phyloP scores from a whole-genome alignment of 2,888 invertebrate genomes.

The Pherbina coryleti region DNA sequence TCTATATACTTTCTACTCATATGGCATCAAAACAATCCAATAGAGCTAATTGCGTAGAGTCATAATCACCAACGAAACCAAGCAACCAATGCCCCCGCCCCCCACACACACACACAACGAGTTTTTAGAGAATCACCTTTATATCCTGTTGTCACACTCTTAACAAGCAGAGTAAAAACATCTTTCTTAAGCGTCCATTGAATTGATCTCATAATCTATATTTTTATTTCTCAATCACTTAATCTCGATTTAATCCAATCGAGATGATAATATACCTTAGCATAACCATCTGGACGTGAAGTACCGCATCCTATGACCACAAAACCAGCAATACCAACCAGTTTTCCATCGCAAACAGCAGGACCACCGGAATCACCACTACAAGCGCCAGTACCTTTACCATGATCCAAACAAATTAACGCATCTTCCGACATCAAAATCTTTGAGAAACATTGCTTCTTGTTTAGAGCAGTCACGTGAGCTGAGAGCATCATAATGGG shows the following conservation, averaged over 20 bases:
- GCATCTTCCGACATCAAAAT: constrained; percentile 41
- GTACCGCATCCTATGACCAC: constrained; percentile 56
- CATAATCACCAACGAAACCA: too few relatives aligned
- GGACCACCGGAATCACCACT: constrained; percentile 60
- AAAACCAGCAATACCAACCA: constrained; percentile 58
- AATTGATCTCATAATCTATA: too few relatives aligned
- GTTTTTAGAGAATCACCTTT: too few relatives aligned
- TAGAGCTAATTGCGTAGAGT: too few relatives aligned
- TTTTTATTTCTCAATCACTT: too few relatives aligned
- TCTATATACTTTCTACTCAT: too few relatives aligned
- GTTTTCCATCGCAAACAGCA: constrained; percentile 54
- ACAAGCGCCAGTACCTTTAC: constrained; percentile 49
- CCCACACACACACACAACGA: too few relatives aligned
- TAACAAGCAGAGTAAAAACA: background rate
- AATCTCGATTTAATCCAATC: constrained; percentile 45
- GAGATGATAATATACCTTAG: constrained; percentile 51
- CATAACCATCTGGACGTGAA: constrained; percentile 56
- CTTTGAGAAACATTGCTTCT: constrained; percentile 38
- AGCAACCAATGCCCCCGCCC: too few relatives aligned
- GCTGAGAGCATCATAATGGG: constrained; percentile 56
- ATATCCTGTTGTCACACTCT: too few relatives aligned
- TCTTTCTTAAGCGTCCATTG: too few relatives aligned
- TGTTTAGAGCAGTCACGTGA: constrained; percentile 48
- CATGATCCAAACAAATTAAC: constrained; percentile 48
- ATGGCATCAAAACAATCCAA: too few relatives aligned